phyloP scores from a whole-genome alignment of 2,888 invertebrate genomes.

The Drosophila niveifrons region DNA sequence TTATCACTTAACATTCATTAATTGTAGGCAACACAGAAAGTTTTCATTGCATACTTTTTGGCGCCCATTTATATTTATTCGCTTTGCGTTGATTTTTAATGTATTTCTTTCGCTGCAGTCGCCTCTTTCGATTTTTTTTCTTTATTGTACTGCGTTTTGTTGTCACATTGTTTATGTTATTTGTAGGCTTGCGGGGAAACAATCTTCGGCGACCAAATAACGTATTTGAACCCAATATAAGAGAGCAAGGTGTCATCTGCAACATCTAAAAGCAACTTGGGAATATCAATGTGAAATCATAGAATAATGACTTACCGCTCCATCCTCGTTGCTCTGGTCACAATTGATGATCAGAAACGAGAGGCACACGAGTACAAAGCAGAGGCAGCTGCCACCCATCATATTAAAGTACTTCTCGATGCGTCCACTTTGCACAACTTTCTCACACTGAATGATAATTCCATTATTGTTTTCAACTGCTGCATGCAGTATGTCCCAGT shows the following conservation, averaged over 20 bases:
- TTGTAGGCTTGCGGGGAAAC: neutral
- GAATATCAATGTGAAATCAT: neutral
- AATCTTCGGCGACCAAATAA: neutral
- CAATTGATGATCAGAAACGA: neutral
- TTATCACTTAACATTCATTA: neutral
- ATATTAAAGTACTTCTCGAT: neutral
- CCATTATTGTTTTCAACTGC: slow-evolving; percentile 21
- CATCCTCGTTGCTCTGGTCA: slow-evolving; percentile 6
- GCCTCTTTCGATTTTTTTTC: neutral
- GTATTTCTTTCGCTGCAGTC: neutral
- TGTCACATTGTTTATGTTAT: neutral
- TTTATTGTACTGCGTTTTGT: neutral
- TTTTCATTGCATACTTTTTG: slow-evolving; percentile 55
- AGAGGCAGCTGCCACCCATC: slow-evolving; percentile 32
- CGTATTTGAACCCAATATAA: slow-evolving; percentile 28
- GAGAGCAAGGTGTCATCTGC: neutral
- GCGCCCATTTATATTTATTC: slow-evolving; percentile 2
- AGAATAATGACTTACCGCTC: neutral
- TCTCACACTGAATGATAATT: slow-evolving; percentile 25
- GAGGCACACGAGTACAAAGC: slow-evolving; percentile 6
- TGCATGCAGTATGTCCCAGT: neutral
- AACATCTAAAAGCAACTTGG: neutral
- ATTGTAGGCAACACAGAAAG: neutral
- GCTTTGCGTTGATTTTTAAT: neutral
- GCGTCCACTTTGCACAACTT: slow-evolving; percentile 25